Percentiles rank a stretch among this genome's conserved stretches.
phyloP scores from a whole-genome alignment of 1,140 invertebrate genomes.

The Penaeus chinensis region DNA sequence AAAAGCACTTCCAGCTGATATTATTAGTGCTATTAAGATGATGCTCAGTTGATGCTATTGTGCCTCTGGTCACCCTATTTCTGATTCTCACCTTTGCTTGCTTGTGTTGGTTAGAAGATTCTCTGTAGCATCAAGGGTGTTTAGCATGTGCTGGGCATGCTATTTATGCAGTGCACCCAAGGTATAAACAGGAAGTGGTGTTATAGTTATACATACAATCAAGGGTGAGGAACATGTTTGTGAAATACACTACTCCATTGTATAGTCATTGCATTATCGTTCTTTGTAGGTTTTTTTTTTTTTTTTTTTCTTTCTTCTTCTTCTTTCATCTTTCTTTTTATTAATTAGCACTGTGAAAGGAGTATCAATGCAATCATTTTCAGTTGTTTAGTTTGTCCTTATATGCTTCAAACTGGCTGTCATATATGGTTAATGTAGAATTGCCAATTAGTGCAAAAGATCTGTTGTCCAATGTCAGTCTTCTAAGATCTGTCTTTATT shows the following conservation, averaged over 20 bases:
- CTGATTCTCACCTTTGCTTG: constrained; percentile 56
- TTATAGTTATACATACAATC: background rate
- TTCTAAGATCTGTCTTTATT: constrained; percentile 56
- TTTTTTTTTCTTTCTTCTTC: background rate
- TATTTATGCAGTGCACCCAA: constrained; percentile 1
- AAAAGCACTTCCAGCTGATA: constrained; percentile 48
- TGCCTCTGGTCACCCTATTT: constrained; percentile 45
- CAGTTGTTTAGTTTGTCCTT: constrained; percentile 38
- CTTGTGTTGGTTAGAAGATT: constrained; percentile 47
- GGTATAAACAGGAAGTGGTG: too few species aligned
- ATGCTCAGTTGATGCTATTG: constrained; percentile 24
- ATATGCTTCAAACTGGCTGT: constrained; percentile 56
- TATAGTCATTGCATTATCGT: constrained; percentile 59
- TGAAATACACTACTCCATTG: constrained; percentile 52
- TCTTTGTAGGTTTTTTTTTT: constrained; percentile 41
- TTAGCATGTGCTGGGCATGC: background rate
- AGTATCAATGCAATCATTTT: constrained; percentile 55
- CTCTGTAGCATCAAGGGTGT: constrained; percentile 30
- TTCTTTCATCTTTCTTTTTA: constrained; percentile 32
- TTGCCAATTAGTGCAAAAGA: constrained; percentile 47
- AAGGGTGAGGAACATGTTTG: constrained; percentile 15
- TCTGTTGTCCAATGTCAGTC: constrained; percentile 52
- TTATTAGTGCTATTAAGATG: constrained; percentile 36
- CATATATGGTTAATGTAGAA: constrained; percentile 54
- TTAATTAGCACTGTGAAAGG: constrained; percentile 52